phyloP scores from a whole-genome alignment of 2,113 vertebrate species.

The Willisornis vidua region DNA sequence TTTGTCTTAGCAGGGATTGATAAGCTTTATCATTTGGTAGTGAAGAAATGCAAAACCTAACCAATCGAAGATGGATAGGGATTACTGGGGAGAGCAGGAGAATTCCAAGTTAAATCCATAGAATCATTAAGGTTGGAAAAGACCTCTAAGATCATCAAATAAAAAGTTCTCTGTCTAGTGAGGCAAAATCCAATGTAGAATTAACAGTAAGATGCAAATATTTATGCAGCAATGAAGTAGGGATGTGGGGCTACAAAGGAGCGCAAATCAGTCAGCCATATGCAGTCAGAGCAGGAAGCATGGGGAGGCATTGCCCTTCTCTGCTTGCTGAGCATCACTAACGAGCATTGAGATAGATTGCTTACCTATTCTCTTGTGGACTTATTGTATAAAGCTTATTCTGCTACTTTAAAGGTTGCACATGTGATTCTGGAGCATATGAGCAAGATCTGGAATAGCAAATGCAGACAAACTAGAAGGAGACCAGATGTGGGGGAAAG shows the following conservation, averaged over 20 bases:
- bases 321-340: neutral
- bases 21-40: neutral
- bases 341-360: neutral
- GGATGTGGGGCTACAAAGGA: neutral
- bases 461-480: neutral
- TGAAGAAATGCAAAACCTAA: neutral
- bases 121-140: neutral
- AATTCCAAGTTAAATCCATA: neutral
- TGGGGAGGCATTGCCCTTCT: neutral
- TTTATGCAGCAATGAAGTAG: neutral
- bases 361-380: neutral
- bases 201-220: neutral
- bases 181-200: neutral
- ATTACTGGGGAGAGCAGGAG: neutral
- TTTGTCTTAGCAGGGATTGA: neutral
- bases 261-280: neutral
- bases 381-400: neutral
- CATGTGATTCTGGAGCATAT: neutral
- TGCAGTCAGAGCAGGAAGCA: neutral
- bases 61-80: neutral
- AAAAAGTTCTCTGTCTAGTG: neutral
- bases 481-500: neutral
- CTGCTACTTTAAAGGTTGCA: neutral
- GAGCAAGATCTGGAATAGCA: neutral
- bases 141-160: neutral